A percentile compares a stretch with the other conserved stretches of the same genome.
These are phyloP conservation scores for Dicyrtomina minuta DNA, from an alignment of 2,888 invertebrate genomes.

Conservation along the genomic window DNA sequence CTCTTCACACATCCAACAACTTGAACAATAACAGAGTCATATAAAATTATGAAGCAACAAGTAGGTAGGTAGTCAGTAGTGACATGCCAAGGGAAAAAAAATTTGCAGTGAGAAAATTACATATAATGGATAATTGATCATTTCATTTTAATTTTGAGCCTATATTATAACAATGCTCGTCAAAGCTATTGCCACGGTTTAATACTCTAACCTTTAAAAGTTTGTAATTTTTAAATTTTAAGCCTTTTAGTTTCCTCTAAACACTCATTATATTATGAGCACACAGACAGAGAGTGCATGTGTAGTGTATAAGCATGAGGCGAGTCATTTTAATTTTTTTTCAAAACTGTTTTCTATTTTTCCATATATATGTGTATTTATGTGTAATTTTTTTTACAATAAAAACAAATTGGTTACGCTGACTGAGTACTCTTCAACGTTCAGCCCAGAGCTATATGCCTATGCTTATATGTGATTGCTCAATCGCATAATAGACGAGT, in stretches of 20 bases:
- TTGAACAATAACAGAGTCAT: background rate
- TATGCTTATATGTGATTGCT: no score
- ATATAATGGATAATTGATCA: slow-evolving; percentile 32
- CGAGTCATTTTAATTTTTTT: slow-evolving; percentile 28
- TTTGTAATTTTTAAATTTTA: no score
- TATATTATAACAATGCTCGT: background rate
- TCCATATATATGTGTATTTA: background rate
- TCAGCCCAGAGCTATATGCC: background rate
- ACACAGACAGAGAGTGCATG: no score
- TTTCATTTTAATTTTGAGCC: background rate
- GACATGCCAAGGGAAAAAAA: background rate
- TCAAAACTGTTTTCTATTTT: slow-evolving; percentile 32
- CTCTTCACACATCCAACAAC: no score
- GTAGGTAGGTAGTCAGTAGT: background rate
- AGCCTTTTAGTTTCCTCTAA: slow-evolving; percentile 13
- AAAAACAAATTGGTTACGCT: slow-evolving; percentile 23
- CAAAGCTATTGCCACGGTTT: no score
- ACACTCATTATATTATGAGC: slow-evolving; percentile 30
- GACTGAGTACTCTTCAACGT: slow-evolving; percentile 2
- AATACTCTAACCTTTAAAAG: no score
- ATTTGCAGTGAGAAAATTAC: slow-evolving; percentile 2
- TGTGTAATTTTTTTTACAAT: background rate
- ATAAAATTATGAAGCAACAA: background rate
- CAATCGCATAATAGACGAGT: no score
- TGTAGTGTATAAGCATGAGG: no score